Base-by-base conservation (phyloP, 1,140 invertebrate species). In the Drosophila elegans region DNA sequence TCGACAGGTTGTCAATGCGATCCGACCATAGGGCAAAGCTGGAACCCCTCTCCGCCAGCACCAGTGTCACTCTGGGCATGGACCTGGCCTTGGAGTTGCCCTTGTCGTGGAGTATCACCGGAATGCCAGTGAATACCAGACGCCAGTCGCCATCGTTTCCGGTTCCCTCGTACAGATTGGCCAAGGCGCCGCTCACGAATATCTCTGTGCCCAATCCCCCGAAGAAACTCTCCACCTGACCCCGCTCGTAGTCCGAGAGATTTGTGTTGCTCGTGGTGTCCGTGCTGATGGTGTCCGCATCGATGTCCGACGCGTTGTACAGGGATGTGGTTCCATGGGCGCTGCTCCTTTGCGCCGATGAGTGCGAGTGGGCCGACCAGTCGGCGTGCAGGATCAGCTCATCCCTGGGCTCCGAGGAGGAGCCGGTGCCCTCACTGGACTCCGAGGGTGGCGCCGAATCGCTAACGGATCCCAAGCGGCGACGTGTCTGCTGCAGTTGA, bases 21-120 rank as follows among this genome's bases (percentile, higher is more conserved):
- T 98, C 97, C 56, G 94, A 94, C 97, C 97, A 98, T n/a, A 98
- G 92, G 29, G 95, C 95, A 91, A 98, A 97, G 48, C 96, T 96
- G 2, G 96, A 96, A 3, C 97, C 97, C 49, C 96, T 94, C 92
- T 98, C 97, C 1, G 97, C 96, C 13, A 98, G 86, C 2, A 97
- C 93, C 25, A 98, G 94, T 12, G 96, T 95, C 4, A 98, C 95
- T 29, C 95, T 94, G 27, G 96, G 93, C 79, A 96, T 95, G 46
- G 95, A 93, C 45, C 96, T 92, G 6, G 96, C 95, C 57, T 94
- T 93, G 1, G 96, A 95, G 71, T 95, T 95, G 1, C 96, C 97
- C 6, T 94, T 94, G 92, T 98, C 96, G 46, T 97, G 93, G 0
- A 98, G 93, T 1, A 98, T 93, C 1, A 97, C 94, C 0, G 97